phyloP scores from a whole-genome alignment of 2,888 invertebrate species.

The Pristionchus arcanus region DNA sequence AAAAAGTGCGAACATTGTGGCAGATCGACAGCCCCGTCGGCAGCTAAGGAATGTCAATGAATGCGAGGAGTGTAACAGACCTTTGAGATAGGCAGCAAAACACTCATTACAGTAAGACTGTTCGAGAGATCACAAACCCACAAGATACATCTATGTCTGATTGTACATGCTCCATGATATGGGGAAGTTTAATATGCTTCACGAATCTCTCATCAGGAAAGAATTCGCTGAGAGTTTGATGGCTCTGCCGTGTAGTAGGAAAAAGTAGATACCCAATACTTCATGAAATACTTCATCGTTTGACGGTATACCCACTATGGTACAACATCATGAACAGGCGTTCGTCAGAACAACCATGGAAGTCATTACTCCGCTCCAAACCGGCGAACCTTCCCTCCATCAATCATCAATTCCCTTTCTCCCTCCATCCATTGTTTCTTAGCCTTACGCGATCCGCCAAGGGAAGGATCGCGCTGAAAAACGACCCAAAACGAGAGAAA shows the following conservation, averaged over 20 bases:
- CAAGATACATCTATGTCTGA: neutral
- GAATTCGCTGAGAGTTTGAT: neutral
- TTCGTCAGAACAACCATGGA: neutral
- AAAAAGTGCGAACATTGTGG: constrained; percentile 2
- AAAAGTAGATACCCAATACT: too few relatives aligned
- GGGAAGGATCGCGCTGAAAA: neutral
- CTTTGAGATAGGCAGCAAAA: neutral
- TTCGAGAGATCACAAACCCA: neutral
- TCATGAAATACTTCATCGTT: neutral
- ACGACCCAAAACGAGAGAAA: neutral
- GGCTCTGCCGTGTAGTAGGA: neutral
- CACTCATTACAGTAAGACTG: neutral
- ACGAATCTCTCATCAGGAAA: neutral
- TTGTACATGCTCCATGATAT: neutral
- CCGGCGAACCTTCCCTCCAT: neutral
- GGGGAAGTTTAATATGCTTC: neutral
- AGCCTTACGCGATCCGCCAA: constrained; percentile 15
- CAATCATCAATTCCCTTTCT: neutral
- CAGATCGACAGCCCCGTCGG: neutral
- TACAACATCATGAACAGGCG: too few relatives aligned
- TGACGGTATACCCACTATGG: too few relatives aligned
- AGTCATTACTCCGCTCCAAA: neutral
- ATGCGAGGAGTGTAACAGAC: neutral
- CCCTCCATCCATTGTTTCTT: neutral
- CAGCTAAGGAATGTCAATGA: constrained; percentile 6